A percentile compares a stretch with the other conserved stretches of the same genome.
Conservation (phyloP, 2,797 vertebrate species). For the Neostethus bicornis region DNA sequence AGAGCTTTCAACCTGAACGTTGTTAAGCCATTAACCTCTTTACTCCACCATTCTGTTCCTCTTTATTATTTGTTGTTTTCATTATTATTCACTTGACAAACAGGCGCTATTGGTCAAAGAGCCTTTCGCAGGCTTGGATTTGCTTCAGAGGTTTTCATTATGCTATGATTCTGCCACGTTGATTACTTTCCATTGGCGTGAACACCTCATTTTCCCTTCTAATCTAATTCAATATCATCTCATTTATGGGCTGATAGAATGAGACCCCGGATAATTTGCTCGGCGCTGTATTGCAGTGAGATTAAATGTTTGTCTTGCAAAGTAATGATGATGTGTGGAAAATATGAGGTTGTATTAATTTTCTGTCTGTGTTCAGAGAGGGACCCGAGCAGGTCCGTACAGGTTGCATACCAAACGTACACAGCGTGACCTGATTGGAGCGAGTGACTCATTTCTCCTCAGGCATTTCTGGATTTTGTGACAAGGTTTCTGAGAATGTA, state of each 20-base stretch:
- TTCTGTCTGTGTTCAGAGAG: slow-evolving; percentile 17
- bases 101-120: slow-evolving; percentile 57
- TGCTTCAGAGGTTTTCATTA: slow-evolving; percentile 68
- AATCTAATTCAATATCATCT: slow-evolving; percentile 80
- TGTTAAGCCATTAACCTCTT: slow-evolving; percentile 54
- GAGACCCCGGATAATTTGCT: slow-evolving; percentile 66
- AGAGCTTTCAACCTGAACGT: slow-evolving; percentile 36
- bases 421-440: slow-evolving; percentile 56
- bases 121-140: slow-evolving; percentile 54
- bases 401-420: slow-evolving; percentile 65
- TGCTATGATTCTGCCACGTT: slow-evolving; percentile 68
- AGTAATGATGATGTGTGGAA: slow-evolving; percentile 67
- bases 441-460: slow-evolving; percentile 65
- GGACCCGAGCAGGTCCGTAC: slow-evolving; percentile 42
- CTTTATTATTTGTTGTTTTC: slow-evolving; percentile 36
- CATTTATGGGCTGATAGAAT: slow-evolving; percentile 70
- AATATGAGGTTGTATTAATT: slow-evolving; percentile 62
- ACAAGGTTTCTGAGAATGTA: slow-evolving; percentile 70
- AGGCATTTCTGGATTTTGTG: slow-evolving; percentile 65
- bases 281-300: slow-evolving; percentile 44
- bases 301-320: slow-evolving; percentile 74
- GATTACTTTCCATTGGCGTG: slow-evolving; percentile 75
- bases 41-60: slow-evolving; percentile 27
- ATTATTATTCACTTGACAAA: slow-evolving; percentile 62
- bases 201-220: slow-evolving; percentile 76